These are phyloP conservation scores for Chelonoidis abingdonii DNA, from an alignment of 2,113 vertebrate genomes.

Conservation along the genomic window DNA sequence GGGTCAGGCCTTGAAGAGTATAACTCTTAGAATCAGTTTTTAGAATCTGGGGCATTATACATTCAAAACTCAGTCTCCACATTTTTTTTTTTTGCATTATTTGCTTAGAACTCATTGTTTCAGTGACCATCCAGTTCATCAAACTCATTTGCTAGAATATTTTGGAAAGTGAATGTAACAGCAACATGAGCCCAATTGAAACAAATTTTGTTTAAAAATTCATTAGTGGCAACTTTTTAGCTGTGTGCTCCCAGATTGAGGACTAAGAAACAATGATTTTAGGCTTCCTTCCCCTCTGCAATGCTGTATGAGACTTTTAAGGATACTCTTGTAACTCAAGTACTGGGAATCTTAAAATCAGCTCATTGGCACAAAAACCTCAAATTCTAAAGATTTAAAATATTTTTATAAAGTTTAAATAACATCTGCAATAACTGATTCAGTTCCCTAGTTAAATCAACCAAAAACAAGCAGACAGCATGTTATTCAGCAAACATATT, in stretches of 20 bases:
- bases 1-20: background rate
- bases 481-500: background rate
- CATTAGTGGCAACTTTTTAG: background rate
- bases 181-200: background rate
- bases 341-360: background rate
- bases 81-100: background rate
- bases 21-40: background rate
- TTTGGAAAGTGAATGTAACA: background rate
- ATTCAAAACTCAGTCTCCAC: background rate
- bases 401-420: background rate
- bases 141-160: background rate
- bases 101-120: background rate
- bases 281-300: background rate
- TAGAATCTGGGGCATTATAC: background rate
- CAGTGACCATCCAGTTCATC: background rate
- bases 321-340: background rate
- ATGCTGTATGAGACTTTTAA: background rate
- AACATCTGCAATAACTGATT: background rate
- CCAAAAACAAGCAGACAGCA: background rate
- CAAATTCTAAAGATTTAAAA: background rate
- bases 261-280: background rate
- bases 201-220: background rate
- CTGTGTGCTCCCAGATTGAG: background rate
- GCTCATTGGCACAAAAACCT: fast-evolving
- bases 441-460: background rate